Evolutionary conservation across 2,888 invertebrate species (phyloP).

Genomic region (Metalampra italica): DNA sequence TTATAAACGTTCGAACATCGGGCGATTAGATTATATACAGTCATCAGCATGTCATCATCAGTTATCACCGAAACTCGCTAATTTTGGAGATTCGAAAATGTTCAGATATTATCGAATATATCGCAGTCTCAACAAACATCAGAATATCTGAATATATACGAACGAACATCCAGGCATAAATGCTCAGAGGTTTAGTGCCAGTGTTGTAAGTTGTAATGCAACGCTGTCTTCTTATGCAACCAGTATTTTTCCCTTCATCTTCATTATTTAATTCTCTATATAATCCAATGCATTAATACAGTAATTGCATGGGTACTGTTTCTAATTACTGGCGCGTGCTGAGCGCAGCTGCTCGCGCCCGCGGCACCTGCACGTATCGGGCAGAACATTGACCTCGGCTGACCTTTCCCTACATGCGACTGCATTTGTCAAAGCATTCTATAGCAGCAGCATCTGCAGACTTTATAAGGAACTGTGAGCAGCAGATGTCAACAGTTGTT

Average conservation of each 20-base stretch:
- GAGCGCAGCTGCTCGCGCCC: conserved; percentile 29
- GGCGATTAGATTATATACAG: too few relatives aligned
- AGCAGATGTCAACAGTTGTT: conserved; percentile 11
- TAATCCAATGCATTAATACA: not conserved
- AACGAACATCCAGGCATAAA: too few relatives aligned
- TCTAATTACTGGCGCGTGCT: conserved; percentile 20
- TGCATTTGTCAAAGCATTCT: conserved; percentile 24
- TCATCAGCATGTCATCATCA: too few relatives aligned
- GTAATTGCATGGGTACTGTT: conserved; percentile 10
- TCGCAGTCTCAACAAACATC: too few relatives aligned
- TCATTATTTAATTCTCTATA: not conserved
- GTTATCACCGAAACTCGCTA: too few relatives aligned
- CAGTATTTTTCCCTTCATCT: not conserved
- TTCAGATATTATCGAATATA: too few relatives aligned
- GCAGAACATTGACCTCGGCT: conserved; percentile 41
- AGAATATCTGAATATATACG: too few relatives aligned
- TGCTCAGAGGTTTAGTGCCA: too few relatives aligned
- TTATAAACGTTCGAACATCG: too few relatives aligned
- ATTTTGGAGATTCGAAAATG: too few relatives aligned
- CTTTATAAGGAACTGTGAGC: conserved; percentile 11
- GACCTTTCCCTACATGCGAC: conserved; percentile 37
- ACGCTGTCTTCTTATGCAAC: not conserved
- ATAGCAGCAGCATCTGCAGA: conserved; percentile 12
- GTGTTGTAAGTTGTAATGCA: not conserved
- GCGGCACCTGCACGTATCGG: conserved; percentile 42